A percentile compares a stretch with the other conserved stretches of the same genome.
phyloP scores from a whole-genome alignment of 2,113 vertebrate species.

The Cygnus atratus region DNA sequence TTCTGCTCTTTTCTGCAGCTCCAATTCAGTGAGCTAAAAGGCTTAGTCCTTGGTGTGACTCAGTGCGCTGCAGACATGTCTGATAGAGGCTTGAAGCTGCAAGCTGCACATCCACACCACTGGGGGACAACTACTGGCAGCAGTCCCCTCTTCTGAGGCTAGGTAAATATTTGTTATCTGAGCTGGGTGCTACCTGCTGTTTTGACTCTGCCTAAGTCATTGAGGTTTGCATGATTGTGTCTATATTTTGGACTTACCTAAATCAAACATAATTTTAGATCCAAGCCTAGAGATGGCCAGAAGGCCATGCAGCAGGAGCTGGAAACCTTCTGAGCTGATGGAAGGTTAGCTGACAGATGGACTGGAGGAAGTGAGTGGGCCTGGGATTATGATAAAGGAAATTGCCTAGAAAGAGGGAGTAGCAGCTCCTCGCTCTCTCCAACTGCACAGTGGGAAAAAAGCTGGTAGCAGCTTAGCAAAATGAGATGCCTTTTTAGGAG shows the following conservation, averaged over 20 bases:
- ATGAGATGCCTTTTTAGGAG: not conserved
- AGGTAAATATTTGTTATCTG: not conserved
- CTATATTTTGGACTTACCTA: not conserved
- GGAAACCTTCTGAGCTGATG: slow-evolving; percentile 22
- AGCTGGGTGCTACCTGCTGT: not conserved
- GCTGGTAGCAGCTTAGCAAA: not conserved
- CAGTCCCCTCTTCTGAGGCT: not conserved
- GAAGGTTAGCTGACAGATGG: slow-evolving; percentile 58
- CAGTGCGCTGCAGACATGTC: not conserved
- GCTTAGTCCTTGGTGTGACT: not conserved
- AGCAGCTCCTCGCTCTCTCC: not conserved
- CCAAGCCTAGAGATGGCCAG: slow-evolving; percentile 19
- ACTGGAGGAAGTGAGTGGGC: slow-evolving; percentile 38
- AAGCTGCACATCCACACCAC: not conserved
- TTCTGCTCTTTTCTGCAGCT: not conserved
- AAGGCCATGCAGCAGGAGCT: slow-evolving; percentile 50
- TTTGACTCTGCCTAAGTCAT: not conserved
- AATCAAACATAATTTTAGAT: not conserved
- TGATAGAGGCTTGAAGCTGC: not conserved
- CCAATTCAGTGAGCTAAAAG: not conserved
- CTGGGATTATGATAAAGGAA: slow-evolving; percentile 42
- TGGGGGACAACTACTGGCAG: not conserved
- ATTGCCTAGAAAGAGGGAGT: slow-evolving; percentile 11
- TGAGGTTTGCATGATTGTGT: not conserved
- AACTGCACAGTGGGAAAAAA: not conserved